phyloP scores from a whole-genome alignment of 2,113 vertebrate genomes.

The Cottus gobio region DNA sequence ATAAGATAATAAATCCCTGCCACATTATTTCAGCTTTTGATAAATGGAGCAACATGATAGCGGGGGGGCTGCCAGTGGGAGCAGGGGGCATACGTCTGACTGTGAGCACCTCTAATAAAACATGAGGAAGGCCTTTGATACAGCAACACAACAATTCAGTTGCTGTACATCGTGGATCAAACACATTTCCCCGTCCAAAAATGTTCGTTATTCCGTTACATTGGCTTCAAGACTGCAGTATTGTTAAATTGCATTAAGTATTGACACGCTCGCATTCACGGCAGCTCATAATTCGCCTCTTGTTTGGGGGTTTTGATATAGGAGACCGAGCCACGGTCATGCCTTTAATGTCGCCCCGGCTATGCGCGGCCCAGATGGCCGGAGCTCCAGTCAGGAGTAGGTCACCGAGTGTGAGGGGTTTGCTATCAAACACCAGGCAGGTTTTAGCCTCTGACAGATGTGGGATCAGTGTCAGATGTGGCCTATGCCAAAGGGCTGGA shows the following conservation, averaged over 20 bases:
- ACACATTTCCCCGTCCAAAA: slow-evolving; percentile 1
- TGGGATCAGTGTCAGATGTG: slow-evolving; percentile 71
- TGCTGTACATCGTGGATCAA: slow-evolving; percentile 26
- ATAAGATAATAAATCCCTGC: slow-evolving; percentile 77
- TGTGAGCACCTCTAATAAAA: slow-evolving; percentile 72
- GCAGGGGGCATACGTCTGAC: slow-evolving; percentile 59
- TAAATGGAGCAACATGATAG: slow-evolving; percentile 61
- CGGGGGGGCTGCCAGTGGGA: slow-evolving; percentile 16
- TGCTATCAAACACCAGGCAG: slow-evolving; percentile 65
- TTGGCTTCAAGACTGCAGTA: slow-evolving; percentile 5
- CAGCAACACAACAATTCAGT: slow-evolving; percentile 31
- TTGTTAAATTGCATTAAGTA: slow-evolving; percentile 12
- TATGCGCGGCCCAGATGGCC: slow-evolving; percentile 40
- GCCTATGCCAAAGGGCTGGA: slow-evolving; percentile 68
- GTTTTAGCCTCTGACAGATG: slow-evolving; percentile 70
- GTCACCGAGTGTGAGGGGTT: slow-evolving; percentile 46
- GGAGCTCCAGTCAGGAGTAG: slow-evolving; percentile 28
- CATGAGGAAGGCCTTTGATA: slow-evolving; percentile 70
- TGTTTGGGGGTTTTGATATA: slow-evolving; percentile 19
- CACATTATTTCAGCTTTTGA: slow-evolving; percentile 78
- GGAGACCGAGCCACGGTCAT: slow-evolving; percentile 2
- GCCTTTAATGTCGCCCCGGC: slow-evolving; percentile 65
- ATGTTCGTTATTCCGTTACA: slow-evolving; percentile 38
- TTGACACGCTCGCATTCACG: background rate
- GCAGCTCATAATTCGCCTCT: slow-evolving; percentile 23